These are phyloP conservation scores for Spermophilus dauricus DNA, from an alignment of 2,113 vertebrate species.

Conservation along the genomic window DNA sequence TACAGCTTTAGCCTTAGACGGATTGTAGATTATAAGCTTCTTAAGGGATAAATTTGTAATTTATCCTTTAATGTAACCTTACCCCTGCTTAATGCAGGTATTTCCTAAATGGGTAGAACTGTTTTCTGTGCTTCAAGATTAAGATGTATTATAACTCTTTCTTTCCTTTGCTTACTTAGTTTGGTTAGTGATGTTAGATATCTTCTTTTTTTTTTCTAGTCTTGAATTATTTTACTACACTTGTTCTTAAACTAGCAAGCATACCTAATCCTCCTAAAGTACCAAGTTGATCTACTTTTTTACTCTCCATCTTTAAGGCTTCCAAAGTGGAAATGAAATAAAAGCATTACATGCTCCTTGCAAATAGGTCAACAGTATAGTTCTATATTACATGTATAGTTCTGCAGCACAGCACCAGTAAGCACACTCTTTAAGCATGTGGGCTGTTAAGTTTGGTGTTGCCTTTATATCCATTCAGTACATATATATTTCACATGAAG, in stretches of 20 bases:
- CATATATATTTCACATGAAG: neutral
- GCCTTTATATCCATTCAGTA: neutral
- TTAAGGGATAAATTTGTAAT: neutral
- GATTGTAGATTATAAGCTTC: neutral
- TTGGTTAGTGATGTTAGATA: neutral
- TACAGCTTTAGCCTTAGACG: neutral
- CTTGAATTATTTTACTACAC: neutral
- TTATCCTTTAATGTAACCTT: neutral
- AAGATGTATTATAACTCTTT: neutral
- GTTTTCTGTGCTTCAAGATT: neutral
- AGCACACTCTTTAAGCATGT: neutral
- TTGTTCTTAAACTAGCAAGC: neutral
- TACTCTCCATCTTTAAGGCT: neutral
- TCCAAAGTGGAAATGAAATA: neutral
- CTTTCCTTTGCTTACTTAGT: neutral
- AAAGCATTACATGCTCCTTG: neutral
- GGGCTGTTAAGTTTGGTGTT: neutral
- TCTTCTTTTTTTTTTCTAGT: neutral
- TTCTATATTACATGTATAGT: fast-evolving
- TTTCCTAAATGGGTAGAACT: neutral
- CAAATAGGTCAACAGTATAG: neutral
- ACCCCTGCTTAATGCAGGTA: neutral
- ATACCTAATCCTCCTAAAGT: neutral
- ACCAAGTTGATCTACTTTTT: neutral
- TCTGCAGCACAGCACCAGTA: neutral